These are phyloP conservation scores for Ischnus inquisitorius DNA, from an alignment of 2,888 invertebrate species.

Conservation along the genomic window DNA sequence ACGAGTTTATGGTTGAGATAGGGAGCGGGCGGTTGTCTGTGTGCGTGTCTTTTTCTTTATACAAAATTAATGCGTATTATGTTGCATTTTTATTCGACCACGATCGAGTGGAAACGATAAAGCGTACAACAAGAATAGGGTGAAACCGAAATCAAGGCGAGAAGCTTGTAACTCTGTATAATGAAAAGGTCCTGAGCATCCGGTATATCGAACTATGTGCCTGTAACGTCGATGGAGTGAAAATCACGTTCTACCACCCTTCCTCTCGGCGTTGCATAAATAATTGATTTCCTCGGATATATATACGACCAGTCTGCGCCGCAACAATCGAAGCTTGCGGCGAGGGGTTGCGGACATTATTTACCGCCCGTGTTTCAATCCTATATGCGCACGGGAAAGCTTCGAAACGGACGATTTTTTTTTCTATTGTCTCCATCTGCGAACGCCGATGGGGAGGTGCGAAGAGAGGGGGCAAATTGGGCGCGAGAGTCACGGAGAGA, in stretches of 20 bases:
- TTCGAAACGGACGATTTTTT: conserved; percentile 61
- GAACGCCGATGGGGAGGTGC: not conserved
- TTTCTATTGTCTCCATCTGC: conserved; percentile 63
- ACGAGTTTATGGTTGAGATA: conserved; percentile 4
- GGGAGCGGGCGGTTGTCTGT: not conserved
- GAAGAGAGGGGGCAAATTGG: conserved; percentile 11
- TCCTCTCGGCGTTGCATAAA: conserved; percentile 33
- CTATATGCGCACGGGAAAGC: conserved; percentile 74
- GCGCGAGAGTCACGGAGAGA: conserved; percentile 9
- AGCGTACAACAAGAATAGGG: not conserved
- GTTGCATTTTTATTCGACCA: not conserved
- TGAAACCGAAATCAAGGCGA: not conserved
- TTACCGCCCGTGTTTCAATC: conserved; percentile 77
- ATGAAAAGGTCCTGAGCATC: conserved; percentile 10
- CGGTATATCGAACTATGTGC: conserved; percentile 41
- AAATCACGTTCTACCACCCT: conserved; percentile 48
- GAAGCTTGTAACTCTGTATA: conserved; percentile 9
- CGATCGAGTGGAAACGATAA: not conserved
- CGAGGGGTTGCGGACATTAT: conserved; percentile 75
- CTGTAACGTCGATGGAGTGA: conserved; percentile 23
- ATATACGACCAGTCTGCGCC: conserved; percentile 30
- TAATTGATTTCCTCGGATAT: conserved; percentile 53
- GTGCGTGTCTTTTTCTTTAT: not conserved
- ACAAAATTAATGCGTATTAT: not conserved
- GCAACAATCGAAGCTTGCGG: conserved; percentile 59